Conservation (phyloP, 2,797 vertebrate species). For the Cygnus olor region DNA sequence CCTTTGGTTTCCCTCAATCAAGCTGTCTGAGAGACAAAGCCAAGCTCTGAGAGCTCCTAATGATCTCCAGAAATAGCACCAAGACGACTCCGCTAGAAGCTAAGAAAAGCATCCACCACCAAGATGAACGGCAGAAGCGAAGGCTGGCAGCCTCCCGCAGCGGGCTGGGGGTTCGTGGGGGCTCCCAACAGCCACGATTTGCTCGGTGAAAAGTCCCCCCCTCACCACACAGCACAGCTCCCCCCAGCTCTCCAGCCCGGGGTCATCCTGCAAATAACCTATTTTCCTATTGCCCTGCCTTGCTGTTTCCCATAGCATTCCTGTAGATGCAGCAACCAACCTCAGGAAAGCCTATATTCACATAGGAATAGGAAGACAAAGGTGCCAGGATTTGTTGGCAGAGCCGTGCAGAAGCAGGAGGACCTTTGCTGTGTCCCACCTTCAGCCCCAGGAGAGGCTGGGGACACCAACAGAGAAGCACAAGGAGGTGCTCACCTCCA, state of each 20-base stretch:
- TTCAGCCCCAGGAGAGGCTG: not conserved
- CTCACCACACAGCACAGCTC: fast-evolving
- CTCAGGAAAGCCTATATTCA: not conserved
- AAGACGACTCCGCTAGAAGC: not conserved
- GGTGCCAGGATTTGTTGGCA: fast-evolving
- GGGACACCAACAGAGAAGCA: not conserved
- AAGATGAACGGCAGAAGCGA: not conserved
- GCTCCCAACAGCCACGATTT: not conserved
- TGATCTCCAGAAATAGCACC: not conserved
- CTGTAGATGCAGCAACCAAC: fast-evolving
- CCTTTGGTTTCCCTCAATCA: not conserved
- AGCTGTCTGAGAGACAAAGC: not conserved
- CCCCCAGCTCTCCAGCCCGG: not conserved
- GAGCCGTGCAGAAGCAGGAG: not conserved
- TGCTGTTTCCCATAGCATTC: not conserved
- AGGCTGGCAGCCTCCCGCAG: not conserved
- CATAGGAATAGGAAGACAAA: not conserved
- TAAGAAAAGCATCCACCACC: not conserved
- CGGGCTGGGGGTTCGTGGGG: not conserved
- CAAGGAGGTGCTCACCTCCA: fast-evolving
- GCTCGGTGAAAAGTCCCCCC: not conserved
- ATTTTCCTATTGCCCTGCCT: not conserved
- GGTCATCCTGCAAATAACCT: not conserved
- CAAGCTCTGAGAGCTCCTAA: not conserved
- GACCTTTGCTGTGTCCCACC: not conserved